Evolutionary conservation across 2,797 vertebrate genomes (phyloP), one percentile per base, ranked within the genome.

Genomic region (Choloepus didactylus): DNA sequence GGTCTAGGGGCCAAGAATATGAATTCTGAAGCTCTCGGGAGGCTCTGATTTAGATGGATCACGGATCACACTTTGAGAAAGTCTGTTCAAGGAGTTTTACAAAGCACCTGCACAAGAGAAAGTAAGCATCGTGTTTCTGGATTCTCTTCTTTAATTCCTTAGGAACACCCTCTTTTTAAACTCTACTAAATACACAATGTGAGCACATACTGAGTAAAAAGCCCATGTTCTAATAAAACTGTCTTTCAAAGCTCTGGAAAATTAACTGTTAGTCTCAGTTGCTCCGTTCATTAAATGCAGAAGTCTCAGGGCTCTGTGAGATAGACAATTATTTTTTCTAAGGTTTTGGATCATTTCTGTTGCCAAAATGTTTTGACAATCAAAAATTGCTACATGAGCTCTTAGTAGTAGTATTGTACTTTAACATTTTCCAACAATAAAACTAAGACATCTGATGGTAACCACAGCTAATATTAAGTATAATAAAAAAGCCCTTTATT

Each of bases 351-450:
- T 56, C 31, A 85, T 80, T 85, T 94, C 46, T 81, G 67, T 59
- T 88, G 86, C 81, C 89, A 85, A 89, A 91, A 90, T 84, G 49
- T 87, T 90, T 85, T 90, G 41, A 94, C 90, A 89, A 85, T 81
- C 4, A 2, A 75, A 94, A 85, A 94, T 85, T 83, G 23, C 59
- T 91, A 10, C 44, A 21, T 85, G 77, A 85, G 38, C 41, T 75
- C 62, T 77, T 60, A 44, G 29, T 60, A 84, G 38, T 38, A 31
- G 46, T 59, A 21, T n/a, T 75, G n/a, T 87, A 27, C 35, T 51
- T 19, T 60, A n/a, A 59, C 46, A 72, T 92, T 76, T 79, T 41
- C 19, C 35, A 16, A 80, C 56, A 87, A 73, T 44, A 87, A 79
- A 84, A 94, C 79, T 62, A 87, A 59, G 27, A 2, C 60, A 31